Base-by-base conservation (phyloP, 2,113 vertebrate genomes). In the Urocitellus parryii region DNA sequence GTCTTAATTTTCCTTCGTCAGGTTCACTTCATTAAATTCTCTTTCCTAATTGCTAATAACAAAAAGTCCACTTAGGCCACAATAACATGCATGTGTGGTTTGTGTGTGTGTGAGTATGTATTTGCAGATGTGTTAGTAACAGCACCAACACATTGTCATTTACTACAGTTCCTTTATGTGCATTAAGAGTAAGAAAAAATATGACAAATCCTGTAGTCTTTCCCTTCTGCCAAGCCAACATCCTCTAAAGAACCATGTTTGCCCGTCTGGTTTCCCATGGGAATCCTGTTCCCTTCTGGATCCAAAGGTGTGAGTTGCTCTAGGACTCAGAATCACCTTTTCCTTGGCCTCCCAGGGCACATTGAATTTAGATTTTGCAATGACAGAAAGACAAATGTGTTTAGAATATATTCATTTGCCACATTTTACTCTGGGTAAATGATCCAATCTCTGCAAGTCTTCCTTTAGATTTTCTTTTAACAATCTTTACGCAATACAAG, bases 391-490 rank as follows among this genome's bases (percentile, higher is more conserved):
- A 73, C 73, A 72, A 25, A 67, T 65, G 70, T 82, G 51, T 74
- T 74, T 94, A 27, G 29, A 85, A 63, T 58, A 61, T 8, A 48
- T 27, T 32, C 18, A 25, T n/a, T 61, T 48, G 77, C 17, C 32
- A 2, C 45, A 17, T 45, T 72, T 79, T 70, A 22, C 67, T 77
- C 61, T 37, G 37, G 32, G 65, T 61, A 4, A 95, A 73, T 56
- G 39, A 84, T 67, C 53, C 67, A 24, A 25, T 67, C 45, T 72
- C 53, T 17, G n/a, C 1, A 58, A 73, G 22, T 29, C 34, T 88
- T 56, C 45, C 39, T 86, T 48, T 42, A 88, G 39, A 79, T 86
- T 90, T 88, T 80, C 34, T 68, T 63, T 95, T 81, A 88, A 73
- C 1, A 56, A 76, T 37, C 63, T 90, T 83, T 93, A 53, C 5